Evolutionary conservation across 2,113 vertebrate genomes (phyloP), one percentile per base, ranked within the genome.

Genomic region (Pangasianodon gigas): DNA sequence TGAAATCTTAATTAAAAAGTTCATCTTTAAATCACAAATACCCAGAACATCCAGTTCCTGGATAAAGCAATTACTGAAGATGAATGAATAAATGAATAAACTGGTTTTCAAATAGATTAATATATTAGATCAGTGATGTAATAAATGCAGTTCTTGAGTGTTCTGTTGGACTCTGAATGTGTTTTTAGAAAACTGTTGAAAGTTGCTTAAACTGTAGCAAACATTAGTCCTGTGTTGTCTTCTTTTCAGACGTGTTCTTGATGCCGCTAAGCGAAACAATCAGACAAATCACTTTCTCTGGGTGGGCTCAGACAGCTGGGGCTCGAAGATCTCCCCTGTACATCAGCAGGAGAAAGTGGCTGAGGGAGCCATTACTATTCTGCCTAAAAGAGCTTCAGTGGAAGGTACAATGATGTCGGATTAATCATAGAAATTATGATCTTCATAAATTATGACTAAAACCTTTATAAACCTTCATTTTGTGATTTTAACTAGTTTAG

Each of bases 221-320:
- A 37, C 48, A n/a, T 67, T 29, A 71, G 8, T 62, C 10, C 56
- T 88, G 19, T 91, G 37, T 82, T 84, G 26, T 89, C 79, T 65
- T 10, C 86, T 56, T 89, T 92, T 89, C 91, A 99, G 98, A 91
- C 94, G 98, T 86, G 95, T 99, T 93, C 91, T 99, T 91, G 97
- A 98, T 90, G 97, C 98, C 29, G 98, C 98, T 3, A 98, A 96
- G 93, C 97, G 96, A 91, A 96, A 96, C 94, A 99, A 98, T 94
- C 97, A 97, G 92, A 98, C 97, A 26, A 97, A 97, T 80, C 98
- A 99, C 96, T 99, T 99, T 94, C 97, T 99, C 88, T 99, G 98
- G 98, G 97, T 99, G 93, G 98, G 97, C 46, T 99, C 98, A 9
- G 98, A 99, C 95, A 99, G 98, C 87, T 99, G 98, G 98, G 98